Percentiles rank a stretch among this genome's conserved stretches.
phyloP scores from a whole-genome alignment of 2,797 vertebrate genomes.

The Arnoldichthys spilopterus region DNA sequence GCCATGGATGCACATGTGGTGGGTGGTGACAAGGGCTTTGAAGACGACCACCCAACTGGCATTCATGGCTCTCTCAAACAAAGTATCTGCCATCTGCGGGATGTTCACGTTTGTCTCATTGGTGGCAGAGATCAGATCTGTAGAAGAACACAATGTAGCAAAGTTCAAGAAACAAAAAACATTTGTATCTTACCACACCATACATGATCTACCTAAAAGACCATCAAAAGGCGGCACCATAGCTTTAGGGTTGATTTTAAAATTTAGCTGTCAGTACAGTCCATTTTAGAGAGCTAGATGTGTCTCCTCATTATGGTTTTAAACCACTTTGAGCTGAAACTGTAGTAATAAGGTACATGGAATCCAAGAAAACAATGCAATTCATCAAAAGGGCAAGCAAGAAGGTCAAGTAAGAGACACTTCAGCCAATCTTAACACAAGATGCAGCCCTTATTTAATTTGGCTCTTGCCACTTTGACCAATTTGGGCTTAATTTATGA shows the following conservation, averaged over 20 bases:
- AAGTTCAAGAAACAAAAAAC: not conserved
- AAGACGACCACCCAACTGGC: conserved; percentile 99
- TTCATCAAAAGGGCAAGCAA: not conserved
- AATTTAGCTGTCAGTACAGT: not conserved
- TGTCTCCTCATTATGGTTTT: too few species aligned
- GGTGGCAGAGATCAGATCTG: conserved; percentile 97
- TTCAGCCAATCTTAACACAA: not conserved
- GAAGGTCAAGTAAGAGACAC: not conserved
- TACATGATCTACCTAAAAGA: not conserved
- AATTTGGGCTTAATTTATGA: not conserved
- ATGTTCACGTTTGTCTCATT: conserved; percentile 99
- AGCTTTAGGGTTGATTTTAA: not conserved
- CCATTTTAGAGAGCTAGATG: not conserved
- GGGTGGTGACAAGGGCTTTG: conserved; percentile 95
- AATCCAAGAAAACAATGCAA: not conserved
- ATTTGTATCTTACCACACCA: not conserved
- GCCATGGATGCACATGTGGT: conserved; percentile 98
- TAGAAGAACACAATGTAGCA: conserved; percentile 10
- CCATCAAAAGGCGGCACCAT: too few species aligned
- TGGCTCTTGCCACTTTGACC: not conserved
- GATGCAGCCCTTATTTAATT: not conserved
- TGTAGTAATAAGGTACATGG: not conserved
- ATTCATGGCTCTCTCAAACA: conserved; percentile 96
- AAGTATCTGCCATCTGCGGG: conserved; percentile 98
- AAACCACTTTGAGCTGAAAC: not conserved